phyloP scores from a whole-genome alignment of 2,797 vertebrate species.

The Onychomys torridus region DNA sequence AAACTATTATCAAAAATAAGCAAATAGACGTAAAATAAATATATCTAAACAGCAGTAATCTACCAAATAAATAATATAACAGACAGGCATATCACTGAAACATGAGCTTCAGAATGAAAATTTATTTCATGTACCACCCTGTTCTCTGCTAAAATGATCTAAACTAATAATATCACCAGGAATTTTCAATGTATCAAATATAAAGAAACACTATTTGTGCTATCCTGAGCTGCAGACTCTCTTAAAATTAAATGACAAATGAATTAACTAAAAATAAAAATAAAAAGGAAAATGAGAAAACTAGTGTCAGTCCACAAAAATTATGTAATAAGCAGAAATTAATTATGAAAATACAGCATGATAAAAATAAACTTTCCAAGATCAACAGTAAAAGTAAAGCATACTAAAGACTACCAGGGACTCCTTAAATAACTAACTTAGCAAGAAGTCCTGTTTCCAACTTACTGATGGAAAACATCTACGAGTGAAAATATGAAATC shows the following conservation, averaged over 20 bases:
- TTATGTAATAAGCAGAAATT: background rate
- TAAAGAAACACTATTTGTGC: background rate
- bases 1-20: background rate
- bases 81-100: background rate
- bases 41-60: too few species aligned
- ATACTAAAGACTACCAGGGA: background rate
- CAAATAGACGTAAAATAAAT: background rate
- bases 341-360: background rate
- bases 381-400: background rate
- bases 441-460: background rate
- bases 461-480: background rate
- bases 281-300: background rate
- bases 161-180: background rate
- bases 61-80: background rate
- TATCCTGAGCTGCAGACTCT: background rate
- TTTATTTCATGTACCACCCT: too few species aligned
- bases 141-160: background rate
- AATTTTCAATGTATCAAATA: background rate
- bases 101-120: background rate
- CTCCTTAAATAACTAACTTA: background rate
- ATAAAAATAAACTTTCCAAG: background rate
- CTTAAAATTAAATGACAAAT: background rate
- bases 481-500: background rate
- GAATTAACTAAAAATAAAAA: background rate
- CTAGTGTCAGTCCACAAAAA: background rate